These are phyloP conservation scores for Drosophila tanythrix DNA, from an alignment of 2,888 invertebrate species.

Conservation along the genomic window DNA sequence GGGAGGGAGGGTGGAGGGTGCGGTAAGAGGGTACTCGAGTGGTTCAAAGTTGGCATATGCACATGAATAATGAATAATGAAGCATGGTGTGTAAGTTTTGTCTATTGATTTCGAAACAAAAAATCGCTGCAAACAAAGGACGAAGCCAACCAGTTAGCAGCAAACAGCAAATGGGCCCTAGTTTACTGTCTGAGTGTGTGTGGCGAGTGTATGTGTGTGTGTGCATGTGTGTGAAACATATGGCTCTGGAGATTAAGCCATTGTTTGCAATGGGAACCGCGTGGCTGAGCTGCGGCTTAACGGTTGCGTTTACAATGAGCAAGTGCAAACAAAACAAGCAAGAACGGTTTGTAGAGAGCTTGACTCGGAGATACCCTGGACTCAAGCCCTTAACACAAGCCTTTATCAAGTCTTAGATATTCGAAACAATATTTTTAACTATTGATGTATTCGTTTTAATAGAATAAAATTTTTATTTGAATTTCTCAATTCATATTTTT, in stretches of 20 bases:
- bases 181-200: slow-evolving; percentile 17
- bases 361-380: neutral
- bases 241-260: slow-evolving; percentile 78
- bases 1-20: neutral
- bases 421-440: neutral
- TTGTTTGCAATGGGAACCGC: slow-evolving; percentile 71
- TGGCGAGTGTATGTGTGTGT: neutral
- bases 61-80: slow-evolving; percentile 79
- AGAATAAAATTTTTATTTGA: neutral
- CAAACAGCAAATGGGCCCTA: slow-evolving; percentile 37
- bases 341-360: neutral
- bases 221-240: slow-evolving; percentile 47
- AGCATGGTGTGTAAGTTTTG: slow-evolving; percentile 60
- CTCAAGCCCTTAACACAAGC: neutral
- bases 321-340: slow-evolving; percentile 37
- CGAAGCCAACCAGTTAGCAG: slow-evolving; percentile 13
- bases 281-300: slow-evolving; percentile 71
- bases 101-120: slow-evolving; percentile 71
- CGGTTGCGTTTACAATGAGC: slow-evolving; percentile 57
- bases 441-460: neutral
- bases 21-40: slow-evolving; percentile 8
- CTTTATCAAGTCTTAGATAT: neutral
- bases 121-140: slow-evolving; percentile 55
- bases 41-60: slow-evolving; percentile 60
- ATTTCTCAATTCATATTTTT: neutral